phyloP scores from a whole-genome alignment of 2,888 invertebrate species.

The Tenthredo amoena region DNA sequence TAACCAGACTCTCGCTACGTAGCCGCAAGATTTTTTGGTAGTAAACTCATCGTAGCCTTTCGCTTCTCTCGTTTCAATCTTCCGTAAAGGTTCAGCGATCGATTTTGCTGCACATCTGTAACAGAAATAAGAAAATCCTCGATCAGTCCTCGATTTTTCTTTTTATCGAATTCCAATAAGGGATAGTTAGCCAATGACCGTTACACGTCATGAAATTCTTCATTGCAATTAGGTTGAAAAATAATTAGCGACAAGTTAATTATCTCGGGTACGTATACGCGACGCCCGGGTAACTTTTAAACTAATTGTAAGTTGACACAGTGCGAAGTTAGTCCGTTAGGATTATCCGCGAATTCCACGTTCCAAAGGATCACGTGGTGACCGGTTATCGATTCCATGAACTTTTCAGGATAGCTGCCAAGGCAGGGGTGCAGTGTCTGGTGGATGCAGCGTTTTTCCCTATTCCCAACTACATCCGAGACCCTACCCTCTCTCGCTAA shows the following conservation, averaged over 20 bases:
- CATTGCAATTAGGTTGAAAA: constrained; percentile 25
- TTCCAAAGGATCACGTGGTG: constrained; percentile 29
- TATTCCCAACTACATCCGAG: background rate
- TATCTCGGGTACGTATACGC: background rate
- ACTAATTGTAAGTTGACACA: constrained; percentile 30
- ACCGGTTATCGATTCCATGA: constrained; percentile 19
- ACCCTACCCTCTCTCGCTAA: constrained; percentile 17
- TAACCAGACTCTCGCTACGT: constrained; percentile 41
- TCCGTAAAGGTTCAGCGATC: background rate
- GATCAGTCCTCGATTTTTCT: background rate
- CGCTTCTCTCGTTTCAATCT: background rate
- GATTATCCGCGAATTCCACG: constrained; percentile 36
- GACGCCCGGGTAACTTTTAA: background rate
- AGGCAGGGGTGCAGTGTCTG: constrained; percentile 16
- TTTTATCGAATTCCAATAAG: background rate
- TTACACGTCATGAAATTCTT: background rate
- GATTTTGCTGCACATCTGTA: constrained; percentile 29
- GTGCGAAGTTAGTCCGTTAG: constrained; percentile 9
- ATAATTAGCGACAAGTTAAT: background rate
- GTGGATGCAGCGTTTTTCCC: constrained; percentile 30
- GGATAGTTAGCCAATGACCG: background rate
- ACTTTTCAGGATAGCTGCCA: constrained; percentile 29
- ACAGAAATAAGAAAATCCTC: constrained; percentile 8
- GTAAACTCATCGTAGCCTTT: constrained; percentile 39
- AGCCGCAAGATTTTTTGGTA: constrained; percentile 1